Evolutionary conservation across 2,888 invertebrate species (phyloP), one percentile per base, ranked within the genome.

Genomic region (Drosophila bunnanda): DNA sequence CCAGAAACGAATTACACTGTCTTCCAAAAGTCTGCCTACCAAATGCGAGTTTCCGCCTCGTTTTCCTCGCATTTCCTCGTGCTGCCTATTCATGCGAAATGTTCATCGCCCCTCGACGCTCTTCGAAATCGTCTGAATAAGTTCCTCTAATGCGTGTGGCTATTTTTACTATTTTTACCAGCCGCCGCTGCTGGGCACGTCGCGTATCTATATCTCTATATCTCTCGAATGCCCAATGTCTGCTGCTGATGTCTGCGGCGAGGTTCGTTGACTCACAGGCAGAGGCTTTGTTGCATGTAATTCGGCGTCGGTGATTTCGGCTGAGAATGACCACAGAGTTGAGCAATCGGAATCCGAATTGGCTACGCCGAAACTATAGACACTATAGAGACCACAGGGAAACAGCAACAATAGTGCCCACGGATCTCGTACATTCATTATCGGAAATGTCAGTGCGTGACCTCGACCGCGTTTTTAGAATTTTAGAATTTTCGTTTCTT

Each of bases 371-470:
- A 52, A 52, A 6, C 50, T 36, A 60, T 17, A 48, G 20, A 44
- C 41, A 71, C 59, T 20, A 30, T 3, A 43, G 36, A 60, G 34
- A 32, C 53, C 34, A 13, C 55, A 61, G 46, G 52, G 56, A 41
- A 54, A 67, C 46, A 60, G 53, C 44, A 54, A 58, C 67, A 59
- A 46, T 44, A 57, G 56, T 53, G 48, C 46, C 48, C 52, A 44
- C 46, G 67, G 48, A 75, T 54, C 55, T 44, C 43, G 54, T 60
- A 76, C 62, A 76, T 67, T 68, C 67, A 76, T 76, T 76, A 68
- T 66, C 65, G 89, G 88, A 89, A 89, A 85, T 89, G 89, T 82
- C 89, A 88, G 83, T 75, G 76, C 71, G 73, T 85, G 85, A 89
- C 85, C 89, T 85, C 85, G 85, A 85, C 85, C 85, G 88, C 82